phyloP scores from a whole-genome alignment of 2,888 invertebrate species.

The Nemoura dubitans region DNA sequence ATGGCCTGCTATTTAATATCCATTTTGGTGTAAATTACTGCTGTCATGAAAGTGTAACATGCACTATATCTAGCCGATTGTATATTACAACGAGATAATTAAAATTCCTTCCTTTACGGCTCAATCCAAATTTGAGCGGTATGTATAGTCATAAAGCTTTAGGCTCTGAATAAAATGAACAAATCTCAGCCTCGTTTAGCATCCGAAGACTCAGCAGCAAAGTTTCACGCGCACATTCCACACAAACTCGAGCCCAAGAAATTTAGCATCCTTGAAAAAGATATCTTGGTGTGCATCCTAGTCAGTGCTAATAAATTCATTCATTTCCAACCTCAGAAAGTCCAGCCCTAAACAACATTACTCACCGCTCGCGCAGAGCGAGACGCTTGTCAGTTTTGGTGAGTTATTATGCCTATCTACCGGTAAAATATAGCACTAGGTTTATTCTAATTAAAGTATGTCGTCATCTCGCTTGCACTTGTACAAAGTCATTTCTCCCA shows the following conservation, averaged over 20 bases:
- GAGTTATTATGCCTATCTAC: constrained; percentile 33
- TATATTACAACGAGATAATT: not conserved
- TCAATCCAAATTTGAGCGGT: not conserved
- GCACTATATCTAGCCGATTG: too few relatives aligned
- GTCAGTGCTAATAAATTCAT: not conserved
- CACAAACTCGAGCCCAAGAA: not conserved
- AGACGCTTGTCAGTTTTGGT: constrained; percentile 33
- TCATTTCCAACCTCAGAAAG: constrained; percentile 7
- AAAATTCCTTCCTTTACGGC: not conserved
- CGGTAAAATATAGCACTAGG: constrained; percentile 21
- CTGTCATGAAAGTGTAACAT: too few relatives aligned
- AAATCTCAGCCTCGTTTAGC: not conserved
- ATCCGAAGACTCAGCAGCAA: not conserved
- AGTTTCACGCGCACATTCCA: not conserved
- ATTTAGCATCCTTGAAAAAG: constrained; percentile 8
- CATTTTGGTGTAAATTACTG: too few relatives aligned
- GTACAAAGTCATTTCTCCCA: constrained; percentile 21
- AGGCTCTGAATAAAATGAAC: not conserved
- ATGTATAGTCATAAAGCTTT: too few relatives aligned
- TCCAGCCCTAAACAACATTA: not conserved
- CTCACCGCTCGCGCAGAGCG: not conserved
- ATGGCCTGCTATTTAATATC: too few relatives aligned
- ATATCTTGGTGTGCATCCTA: constrained; percentile 1
- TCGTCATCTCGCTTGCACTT: constrained; percentile 31
- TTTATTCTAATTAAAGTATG: constrained; percentile 38